Base-by-base conservation (phyloP, 1,140 invertebrate species). In the Euwallacea fornicatus region DNA sequence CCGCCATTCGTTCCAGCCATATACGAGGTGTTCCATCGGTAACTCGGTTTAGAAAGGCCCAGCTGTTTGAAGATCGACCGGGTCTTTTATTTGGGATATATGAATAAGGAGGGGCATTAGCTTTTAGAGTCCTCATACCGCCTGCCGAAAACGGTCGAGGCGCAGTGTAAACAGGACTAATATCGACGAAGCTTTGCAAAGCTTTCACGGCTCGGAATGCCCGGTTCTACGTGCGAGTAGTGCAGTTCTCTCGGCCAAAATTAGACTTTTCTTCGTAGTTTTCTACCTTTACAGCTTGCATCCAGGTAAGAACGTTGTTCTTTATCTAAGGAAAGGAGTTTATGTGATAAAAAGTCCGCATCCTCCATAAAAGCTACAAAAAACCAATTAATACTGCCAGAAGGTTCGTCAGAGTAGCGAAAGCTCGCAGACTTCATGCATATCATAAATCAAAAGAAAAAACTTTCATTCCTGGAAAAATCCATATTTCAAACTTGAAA, bases 81-180 rank as follows among this genome's bases (percentile, higher is more conserved):
- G 61, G 61, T 46, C 61, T 63, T 63, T 63, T 63, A 50, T 47
- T 46, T 13, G 42, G 42, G 42, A 50, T 10, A 63, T 42, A 63
- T 63, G 61, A 50, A 46, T 63, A 63, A 63, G 61, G 61, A 63
- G 61, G 61, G 61, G 61, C 61, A 16, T 63, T 63, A 63, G 61
- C 43, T 63, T 61, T 50, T 13, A 50, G 46, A 10, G 6, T n/a
- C 44, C 21, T 7, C 55, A 58, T 10, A 33, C 55, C 15, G 10
- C 55, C 43, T 21, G 44, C 44, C 61, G 44, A 63, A 50, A 61
- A 15, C 59, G 11, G 50, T 16, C n/a, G 13, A 50, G 16, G 13
- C 55, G n/a, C 13, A 13, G 21, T 41, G 55, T 13, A 58, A 58
- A 58, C 55, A 16, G 55, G 7, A 33, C 55, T 16, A 7, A 8